Percentiles rank a stretch among this genome's conserved stretches.
phyloP scores from a whole-genome alignment of 2,888 invertebrate genomes.

The Diploptera punctata region DNA sequence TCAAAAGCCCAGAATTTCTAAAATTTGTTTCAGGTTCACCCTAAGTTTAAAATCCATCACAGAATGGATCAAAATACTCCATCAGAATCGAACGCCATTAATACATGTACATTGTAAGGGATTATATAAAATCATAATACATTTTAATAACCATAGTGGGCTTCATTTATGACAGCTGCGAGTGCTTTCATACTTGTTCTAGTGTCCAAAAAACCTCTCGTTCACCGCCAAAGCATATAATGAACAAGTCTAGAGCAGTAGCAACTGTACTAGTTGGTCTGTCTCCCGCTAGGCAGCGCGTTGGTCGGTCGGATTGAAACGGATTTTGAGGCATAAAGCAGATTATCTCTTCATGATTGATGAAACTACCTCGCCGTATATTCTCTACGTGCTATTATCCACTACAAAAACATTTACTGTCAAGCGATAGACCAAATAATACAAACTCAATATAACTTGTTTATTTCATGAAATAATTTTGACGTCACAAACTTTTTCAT shows the following conservation, averaged over 20 bases:
- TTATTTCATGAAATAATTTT: too few relatives aligned
- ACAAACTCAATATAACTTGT: too few relatives aligned
- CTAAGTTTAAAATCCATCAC: too few relatives aligned
- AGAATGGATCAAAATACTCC: neutral
- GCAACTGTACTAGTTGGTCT: conserved; percentile 24
- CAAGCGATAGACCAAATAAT: too few relatives aligned
- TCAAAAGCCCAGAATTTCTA: too few relatives aligned
- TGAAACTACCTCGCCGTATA: conserved; percentile 55
- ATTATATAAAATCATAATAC: conserved; percentile 26
- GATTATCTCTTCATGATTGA: conserved; percentile 71
- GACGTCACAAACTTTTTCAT: too few relatives aligned
- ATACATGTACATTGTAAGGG: neutral
- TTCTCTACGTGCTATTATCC: conserved; percentile 46
- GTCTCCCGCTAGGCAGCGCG: conserved; percentile 19
- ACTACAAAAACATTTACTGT: conserved; percentile 16
- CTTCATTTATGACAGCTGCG: conserved; percentile 22
- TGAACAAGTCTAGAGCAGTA: conserved; percentile 19
- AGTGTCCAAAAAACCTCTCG: conserved; percentile 10
- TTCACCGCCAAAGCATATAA: conserved; percentile 15
- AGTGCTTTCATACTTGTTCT: neutral
- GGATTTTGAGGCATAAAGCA: conserved; percentile 52
- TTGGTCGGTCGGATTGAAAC: conserved; percentile 35
- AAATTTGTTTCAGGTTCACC: too few relatives aligned
- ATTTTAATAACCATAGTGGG: conserved; percentile 18
- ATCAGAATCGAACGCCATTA: neutral